These are phyloP conservation scores for Chaetoderma sp. DNA, from an alignment of 2,888 invertebrate genomes.

Conservation along the genomic window DNA sequence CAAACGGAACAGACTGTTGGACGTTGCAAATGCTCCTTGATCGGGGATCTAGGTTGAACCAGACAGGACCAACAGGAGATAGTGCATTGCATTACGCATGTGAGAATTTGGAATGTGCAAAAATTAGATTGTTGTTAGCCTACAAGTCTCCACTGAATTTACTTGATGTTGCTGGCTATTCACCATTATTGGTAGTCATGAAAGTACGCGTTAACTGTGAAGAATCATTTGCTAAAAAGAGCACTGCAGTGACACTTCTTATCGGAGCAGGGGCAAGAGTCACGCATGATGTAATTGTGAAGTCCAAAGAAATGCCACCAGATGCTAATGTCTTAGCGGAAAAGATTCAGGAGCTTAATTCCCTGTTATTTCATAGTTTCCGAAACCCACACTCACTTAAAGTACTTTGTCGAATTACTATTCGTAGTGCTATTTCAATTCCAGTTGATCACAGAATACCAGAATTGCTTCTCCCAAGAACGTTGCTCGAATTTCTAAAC, in stretches of 20 bases:
- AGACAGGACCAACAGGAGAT: conserved; percentile 11
- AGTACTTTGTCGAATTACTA: conserved; percentile 22
- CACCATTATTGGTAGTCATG: conserved; percentile 25
- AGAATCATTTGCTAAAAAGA: no score
- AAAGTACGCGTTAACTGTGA: conserved; percentile 2
- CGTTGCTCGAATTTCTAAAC: conserved; percentile 21
- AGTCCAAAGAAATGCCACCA: no score
- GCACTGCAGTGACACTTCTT: conserved; percentile 13
- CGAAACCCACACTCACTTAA: conserved; percentile 26
- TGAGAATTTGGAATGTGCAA: conserved; percentile 9
- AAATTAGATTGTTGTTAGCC: conserved; percentile 27
- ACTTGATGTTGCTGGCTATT: conserved; percentile 9
- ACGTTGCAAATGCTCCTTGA: conserved; percentile 22
- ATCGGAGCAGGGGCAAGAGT: conserved; percentile 27
- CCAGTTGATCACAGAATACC: conserved; percentile 16
- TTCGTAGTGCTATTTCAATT: conserved; percentile 13
- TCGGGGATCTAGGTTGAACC: conserved; percentile 31
- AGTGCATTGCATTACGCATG: conserved; percentile 33
- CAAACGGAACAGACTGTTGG: neutral
- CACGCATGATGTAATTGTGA: neutral
- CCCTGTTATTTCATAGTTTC: no score
- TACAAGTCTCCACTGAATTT: conserved; percentile 24
- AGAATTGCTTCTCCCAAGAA: conserved; percentile 25
- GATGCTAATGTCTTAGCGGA: no score
- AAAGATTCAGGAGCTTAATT: no score